A percentile compares a stretch with the other conserved stretches of the same genome.
phyloP scores from a whole-genome alignment of 2,888 invertebrate species.

The Dorcus parallelipipedus region DNA sequence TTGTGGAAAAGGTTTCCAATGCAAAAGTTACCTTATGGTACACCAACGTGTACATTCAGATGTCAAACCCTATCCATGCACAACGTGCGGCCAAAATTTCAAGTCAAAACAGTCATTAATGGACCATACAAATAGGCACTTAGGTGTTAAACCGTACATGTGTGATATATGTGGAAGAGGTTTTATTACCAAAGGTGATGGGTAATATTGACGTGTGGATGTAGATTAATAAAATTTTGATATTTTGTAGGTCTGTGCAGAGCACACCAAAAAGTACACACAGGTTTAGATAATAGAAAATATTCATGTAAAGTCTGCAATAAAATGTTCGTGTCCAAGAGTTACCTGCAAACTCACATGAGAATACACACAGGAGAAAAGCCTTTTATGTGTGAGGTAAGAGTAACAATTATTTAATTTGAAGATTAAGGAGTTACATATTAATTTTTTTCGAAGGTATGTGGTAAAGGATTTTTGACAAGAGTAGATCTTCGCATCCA shows the following conservation, averaged over 20 bases:
- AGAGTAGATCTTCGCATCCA: conserved; percentile 59
- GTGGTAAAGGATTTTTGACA: conserved; percentile 59
- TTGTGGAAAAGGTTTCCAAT: conserved; percentile 61
- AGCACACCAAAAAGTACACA: conserved; percentile 58
- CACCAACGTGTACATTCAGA: conserved; percentile 61
- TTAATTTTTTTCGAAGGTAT: conserved; percentile 37
- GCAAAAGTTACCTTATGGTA: conserved; percentile 58
- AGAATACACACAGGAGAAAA: conserved; percentile 60
- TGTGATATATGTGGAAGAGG: conserved; percentile 58
- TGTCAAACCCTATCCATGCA: conserved; percentile 56
- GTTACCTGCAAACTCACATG: conserved; percentile 57
- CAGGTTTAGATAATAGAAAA: conserved; percentile 57
- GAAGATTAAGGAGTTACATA: not conserved
- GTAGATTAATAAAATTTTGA: not conserved
- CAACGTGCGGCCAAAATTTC: conserved; percentile 56
- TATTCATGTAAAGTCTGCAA: conserved; percentile 58
- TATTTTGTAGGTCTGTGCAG: conserved; percentile 51
- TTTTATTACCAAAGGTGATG: conserved; percentile 56
- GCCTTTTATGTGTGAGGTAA: conserved; percentile 58
- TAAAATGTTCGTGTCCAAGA: conserved; percentile 61
- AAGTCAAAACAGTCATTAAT: conserved; percentile 59
- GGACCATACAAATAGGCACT: conserved; percentile 59
- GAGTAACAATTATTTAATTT: conserved; percentile 1
- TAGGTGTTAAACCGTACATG: conserved; percentile 58
- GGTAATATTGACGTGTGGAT: not conserved